Conservation (phyloP, 2,113 vertebrate species). For the Crotalus horridus region DNA sequence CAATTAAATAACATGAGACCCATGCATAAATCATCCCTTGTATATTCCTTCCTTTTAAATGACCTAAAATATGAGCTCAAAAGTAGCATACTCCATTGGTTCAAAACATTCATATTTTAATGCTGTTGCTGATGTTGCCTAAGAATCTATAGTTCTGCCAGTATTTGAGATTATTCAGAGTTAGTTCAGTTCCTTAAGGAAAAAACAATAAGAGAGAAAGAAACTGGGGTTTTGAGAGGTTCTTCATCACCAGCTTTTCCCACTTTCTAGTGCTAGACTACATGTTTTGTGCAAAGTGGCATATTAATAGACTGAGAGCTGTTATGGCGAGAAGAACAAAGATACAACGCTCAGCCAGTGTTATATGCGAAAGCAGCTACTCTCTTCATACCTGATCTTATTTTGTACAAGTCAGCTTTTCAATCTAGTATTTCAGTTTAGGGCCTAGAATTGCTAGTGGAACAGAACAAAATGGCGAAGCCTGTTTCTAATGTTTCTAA, state of each 20-base stretch:
- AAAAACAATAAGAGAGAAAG: background rate
- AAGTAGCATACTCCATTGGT: background rate
- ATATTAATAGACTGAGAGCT: slow-evolving; percentile 50
- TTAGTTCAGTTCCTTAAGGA: slow-evolving; percentile 17
- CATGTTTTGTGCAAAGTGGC: slow-evolving; percentile 41
- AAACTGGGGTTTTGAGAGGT: slow-evolving; percentile 16
- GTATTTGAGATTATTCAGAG: slow-evolving; percentile 15
- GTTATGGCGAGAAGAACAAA: slow-evolving; percentile 44
- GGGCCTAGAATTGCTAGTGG: background rate
- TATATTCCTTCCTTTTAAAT: background rate
- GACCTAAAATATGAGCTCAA: background rate
- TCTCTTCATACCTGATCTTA: background rate
- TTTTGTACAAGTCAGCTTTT: slow-evolving; percentile 6
- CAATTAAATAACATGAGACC: background rate
- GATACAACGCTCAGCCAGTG: background rate
- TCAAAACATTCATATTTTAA: background rate
- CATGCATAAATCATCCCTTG: background rate
- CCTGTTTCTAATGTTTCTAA: background rate
- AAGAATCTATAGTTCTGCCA: slow-evolving; percentile 11
- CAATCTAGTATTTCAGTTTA: background rate
- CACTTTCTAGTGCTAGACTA: slow-evolving; percentile 53
- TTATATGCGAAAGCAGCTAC: slow-evolving; percentile 17
- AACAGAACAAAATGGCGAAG: background rate
- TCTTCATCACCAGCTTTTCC: slow-evolving; percentile 51
- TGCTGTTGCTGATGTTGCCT: background rate